Base-by-base conservation (phyloP, 2,888 invertebrate species). In the Odontothrips loti region DNA sequence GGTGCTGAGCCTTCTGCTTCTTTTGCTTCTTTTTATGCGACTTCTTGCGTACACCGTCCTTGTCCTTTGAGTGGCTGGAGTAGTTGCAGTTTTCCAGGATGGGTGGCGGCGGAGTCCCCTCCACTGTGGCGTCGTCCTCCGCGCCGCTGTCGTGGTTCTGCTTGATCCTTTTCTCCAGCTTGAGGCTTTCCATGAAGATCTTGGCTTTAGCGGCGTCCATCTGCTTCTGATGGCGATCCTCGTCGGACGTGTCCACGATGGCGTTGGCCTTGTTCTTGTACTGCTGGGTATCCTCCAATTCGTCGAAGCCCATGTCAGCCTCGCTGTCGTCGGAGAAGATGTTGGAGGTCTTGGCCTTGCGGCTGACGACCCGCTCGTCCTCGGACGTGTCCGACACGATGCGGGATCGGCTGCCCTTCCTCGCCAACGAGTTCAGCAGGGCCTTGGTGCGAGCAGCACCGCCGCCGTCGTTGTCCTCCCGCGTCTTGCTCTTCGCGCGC, bases 21-120 rank as follows among this genome's bases (percentile, higher is more conserved):
- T 93, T 92, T 87, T 93, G 95, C 86, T 94, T 95, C 89, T 95
- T 95, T 87, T 94, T 95, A 86, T 95, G 95, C 0, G 88, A 87
- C 86, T 94, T 95, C 86, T 93, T 94, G 15, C 94, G 68, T 0
- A 23, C 23, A 23, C 68, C 87, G 79, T 87, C 86, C 79, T 87
- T 87, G 20, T 68, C 68, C 68, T 68, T 68, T 23, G 68, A 68
- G 23, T 68, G 68, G 68, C 68, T 23, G 11, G 68, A 68, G 68
- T 23, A 68, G 11, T 68, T 68, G 23, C 68, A 48, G 29, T 43
- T 80, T 27, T 80, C 58, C 29, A 80, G 48, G 6, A n/a, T 48
- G 2, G 47, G 47, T 48, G 80, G 29, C 58, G 29, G 47, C n/a
- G 48, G 29, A 9, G 80, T 29, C n/a, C 29, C 29, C 29, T 80